Conservation (phyloP, 2,113 vertebrate genomes). For the Macquaria ambigua region DNA sequence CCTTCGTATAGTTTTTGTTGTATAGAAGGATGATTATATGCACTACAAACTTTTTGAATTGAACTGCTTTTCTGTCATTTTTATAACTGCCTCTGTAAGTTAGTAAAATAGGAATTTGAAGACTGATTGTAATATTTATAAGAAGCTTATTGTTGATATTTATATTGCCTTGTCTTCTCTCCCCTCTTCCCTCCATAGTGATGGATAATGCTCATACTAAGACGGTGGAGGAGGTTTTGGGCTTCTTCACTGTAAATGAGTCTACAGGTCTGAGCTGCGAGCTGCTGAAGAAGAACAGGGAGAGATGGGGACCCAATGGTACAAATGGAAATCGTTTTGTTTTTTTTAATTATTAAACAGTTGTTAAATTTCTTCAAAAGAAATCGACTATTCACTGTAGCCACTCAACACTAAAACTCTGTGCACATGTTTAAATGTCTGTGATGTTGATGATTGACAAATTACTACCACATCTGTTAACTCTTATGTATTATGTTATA, state of each 20-base stretch:
- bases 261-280: constrained; percentile 86
- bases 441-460: background rate
- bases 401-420: background rate
- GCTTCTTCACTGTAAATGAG: constrained; percentile 84
- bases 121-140: background rate
- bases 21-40: background rate
- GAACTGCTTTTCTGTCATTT: background rate
- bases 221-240: constrained; percentile 87
- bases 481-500: too few relatives aligned
- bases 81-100: too few relatives aligned
- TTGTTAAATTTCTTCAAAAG: background rate
- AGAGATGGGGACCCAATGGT: constrained; percentile 87
- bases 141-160: background rate
- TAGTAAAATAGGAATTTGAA: background rate
- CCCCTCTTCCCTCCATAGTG: constrained; percentile 51
- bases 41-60: background rate
- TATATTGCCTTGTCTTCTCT: background rate
- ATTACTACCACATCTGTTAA: background rate
- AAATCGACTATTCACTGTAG: background rate
- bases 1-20: background rate
- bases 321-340: background rate
- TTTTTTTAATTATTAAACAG: too few relatives aligned
- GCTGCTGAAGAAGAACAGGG: constrained; percentile 85
- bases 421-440: background rate
- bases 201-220: constrained; percentile 89